These are phyloP conservation scores for Galerucella pusilla DNA, from an alignment of 2,888 invertebrate species.

Conservation along the genomic window DNA sequence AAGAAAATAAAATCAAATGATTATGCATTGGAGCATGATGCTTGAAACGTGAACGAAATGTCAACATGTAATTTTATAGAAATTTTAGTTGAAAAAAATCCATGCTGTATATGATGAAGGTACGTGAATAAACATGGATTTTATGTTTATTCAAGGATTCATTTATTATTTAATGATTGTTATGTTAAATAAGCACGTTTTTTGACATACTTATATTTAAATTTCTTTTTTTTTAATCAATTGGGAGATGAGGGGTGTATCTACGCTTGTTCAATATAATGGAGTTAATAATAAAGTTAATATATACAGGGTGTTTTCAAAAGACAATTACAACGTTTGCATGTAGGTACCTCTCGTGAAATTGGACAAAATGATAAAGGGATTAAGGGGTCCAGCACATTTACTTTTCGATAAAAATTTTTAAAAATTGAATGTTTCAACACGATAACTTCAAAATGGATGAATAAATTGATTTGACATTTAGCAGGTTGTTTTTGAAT, in stretches of 20 bases:
- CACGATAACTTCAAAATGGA: too few relatives aligned
- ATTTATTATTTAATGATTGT: background rate
- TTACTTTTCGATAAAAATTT: too few relatives aligned
- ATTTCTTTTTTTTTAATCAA: background rate
- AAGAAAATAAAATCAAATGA: background rate
- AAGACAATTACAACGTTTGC: too few relatives aligned
- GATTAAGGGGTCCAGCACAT: too few relatives aligned
- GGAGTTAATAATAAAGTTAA: too few relatives aligned
- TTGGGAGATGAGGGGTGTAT: background rate
- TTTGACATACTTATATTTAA: background rate
- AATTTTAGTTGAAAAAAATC: constrained; percentile 1
- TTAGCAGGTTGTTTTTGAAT: too few relatives aligned
- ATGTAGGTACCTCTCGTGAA: too few relatives aligned
- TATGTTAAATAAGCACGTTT: constrained; percentile 2
- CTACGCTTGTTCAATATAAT: too few relatives aligned
- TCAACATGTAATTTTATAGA: constrained; percentile 11
- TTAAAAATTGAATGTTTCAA: too few relatives aligned
- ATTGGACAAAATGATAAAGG: too few relatives aligned
- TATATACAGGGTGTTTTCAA: too few relatives aligned
- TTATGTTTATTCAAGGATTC: constrained; percentile 14
- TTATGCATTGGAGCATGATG: constrained; percentile 6
- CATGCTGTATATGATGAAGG: background rate
- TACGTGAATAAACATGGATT: constrained; percentile 9
- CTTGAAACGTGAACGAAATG: constrained; percentile 14
- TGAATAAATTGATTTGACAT: too few relatives aligned